A percentile compares a stretch with the other conserved stretches of the same genome.
These are phyloP conservation scores for Pipistrellus pipistrellus DNA, from an alignment of 2,797 vertebrate species.

Conservation along the genomic window DNA sequence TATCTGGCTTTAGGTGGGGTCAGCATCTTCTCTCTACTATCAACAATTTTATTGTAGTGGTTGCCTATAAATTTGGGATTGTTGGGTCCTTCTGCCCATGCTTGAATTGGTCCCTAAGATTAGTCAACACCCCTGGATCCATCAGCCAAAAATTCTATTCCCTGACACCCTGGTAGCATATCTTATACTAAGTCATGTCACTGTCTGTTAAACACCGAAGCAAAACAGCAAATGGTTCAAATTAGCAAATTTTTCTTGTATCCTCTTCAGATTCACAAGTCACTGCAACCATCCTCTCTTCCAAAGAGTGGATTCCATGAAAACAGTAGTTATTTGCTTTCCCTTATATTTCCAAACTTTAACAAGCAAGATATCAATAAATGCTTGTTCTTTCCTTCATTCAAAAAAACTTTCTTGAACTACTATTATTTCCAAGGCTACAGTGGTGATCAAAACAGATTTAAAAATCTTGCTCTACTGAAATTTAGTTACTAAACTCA, in stretches of 20 bases:
- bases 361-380: background rate
- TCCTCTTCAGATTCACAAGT: background rate
- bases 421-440: background rate
- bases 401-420: background rate
- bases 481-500: constrained; percentile 20
- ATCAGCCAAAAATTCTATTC: background rate
- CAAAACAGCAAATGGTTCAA: background rate
- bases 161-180: too few species aligned
- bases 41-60: background rate
- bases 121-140: background rate
- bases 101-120: background rate
- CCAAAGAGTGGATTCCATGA: background rate
- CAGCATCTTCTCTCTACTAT: background rate
- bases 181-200: background rate
- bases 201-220: background rate
- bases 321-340: background rate
- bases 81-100: background rate
- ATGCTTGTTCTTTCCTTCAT: background rate
- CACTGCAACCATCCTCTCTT: background rate
- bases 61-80: background rate
- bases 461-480: background rate
- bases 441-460: background rate
- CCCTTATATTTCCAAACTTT: constrained; percentile 7
- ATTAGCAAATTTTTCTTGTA: background rate
- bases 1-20: background rate